Evolutionary conservation across 2,113 vertebrate species (phyloP), one percentile per base, ranked within the genome.

Genomic region (Odobenus rosmarus): DNA sequence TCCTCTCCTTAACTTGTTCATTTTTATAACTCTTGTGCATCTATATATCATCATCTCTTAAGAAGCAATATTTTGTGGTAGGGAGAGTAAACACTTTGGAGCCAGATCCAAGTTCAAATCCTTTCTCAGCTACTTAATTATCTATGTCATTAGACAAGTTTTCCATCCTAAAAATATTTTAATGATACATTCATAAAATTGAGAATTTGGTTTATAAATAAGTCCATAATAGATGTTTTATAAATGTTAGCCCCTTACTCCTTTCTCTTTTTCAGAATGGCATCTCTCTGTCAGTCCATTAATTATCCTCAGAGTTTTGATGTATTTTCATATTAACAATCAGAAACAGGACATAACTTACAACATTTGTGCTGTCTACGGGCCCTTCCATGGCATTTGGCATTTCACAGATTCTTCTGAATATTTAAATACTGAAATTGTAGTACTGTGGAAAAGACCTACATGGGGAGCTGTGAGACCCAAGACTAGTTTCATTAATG

Each of bases 41-140:
- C 64, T 42, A 42, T 57, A 13, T 81, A 33, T 67, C 33, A 77
- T 53, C 16, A 92, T 55, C 18, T 92, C 36, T 72, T 28, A 57
- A 71, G 55, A 77, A 95, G 72, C 59, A 95, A 81, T 26, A 90
- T 6, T 55, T 71, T 76, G 3, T 24, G 6, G 33, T 14, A 89
- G 18, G 55, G 4, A 79, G 24, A 81, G n/a, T 76, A 85, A 4
- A 80, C 61, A 7, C 39, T 88, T 67, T 39, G 51, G 67, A 95
- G 28, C 42, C n/a, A 72, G 71, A 59, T 28, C 23, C 13, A 61
- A 93, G 7, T 67, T 90, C 49, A 86, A 85, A 81, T 80, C 10
- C 39, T 81, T 81, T 90, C n/a, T 94, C 49, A 72, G 55, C n/a
- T 93, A 93, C 21, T 89, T 88, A 83, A 97, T 49, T 95, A 69